Percentiles rank a stretch among this genome's conserved stretches.
Conservation (phyloP, 1,140 invertebrate species). For the Parapsyche elsis region DNA sequence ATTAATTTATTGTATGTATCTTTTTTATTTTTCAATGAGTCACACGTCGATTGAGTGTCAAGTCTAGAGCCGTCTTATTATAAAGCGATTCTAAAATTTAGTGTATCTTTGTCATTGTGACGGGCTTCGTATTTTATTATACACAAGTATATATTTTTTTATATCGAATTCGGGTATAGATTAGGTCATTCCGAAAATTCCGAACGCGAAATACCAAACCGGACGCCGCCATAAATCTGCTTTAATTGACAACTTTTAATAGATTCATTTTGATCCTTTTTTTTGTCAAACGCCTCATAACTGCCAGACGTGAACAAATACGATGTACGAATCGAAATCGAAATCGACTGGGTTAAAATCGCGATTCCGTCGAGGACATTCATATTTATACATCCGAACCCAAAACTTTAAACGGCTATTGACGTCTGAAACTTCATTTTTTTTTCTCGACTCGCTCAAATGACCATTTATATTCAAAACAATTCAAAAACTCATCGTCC, state of each 20-base stretch:
- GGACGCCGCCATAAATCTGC: slow-evolving; percentile 36
- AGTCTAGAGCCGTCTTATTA: background rate
- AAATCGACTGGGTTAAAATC: too few species aligned
- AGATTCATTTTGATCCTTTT: slow-evolving; percentile 36
- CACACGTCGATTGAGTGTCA: too few species aligned
- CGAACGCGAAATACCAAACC: background rate
- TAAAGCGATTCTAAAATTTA: background rate
- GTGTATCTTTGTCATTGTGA: slow-evolving; percentile 7
- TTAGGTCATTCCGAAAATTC: slow-evolving; percentile 25
- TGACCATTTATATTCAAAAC: too few species aligned
- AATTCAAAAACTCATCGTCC: background rate
- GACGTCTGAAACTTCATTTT: too few species aligned
- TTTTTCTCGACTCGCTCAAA: too few species aligned
- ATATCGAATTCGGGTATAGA: background rate
- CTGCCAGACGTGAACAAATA: too few species aligned
- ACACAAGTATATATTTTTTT: background rate
- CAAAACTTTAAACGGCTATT: too few species aligned
- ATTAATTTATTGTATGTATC: too few species aligned
- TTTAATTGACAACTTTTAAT: slow-evolving; percentile 46
- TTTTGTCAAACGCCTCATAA: slow-evolving; percentile 9
- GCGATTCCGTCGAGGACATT: too few species aligned
- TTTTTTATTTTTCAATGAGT: too few species aligned
- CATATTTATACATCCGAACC: too few species aligned
- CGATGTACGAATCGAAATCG: too few species aligned
- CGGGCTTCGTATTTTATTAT: background rate